Evolutionary conservation across 1,140 invertebrate genomes (phyloP), one percentile per base, ranked within the genome.

Genomic region (Papilio aristodemus): DNA sequence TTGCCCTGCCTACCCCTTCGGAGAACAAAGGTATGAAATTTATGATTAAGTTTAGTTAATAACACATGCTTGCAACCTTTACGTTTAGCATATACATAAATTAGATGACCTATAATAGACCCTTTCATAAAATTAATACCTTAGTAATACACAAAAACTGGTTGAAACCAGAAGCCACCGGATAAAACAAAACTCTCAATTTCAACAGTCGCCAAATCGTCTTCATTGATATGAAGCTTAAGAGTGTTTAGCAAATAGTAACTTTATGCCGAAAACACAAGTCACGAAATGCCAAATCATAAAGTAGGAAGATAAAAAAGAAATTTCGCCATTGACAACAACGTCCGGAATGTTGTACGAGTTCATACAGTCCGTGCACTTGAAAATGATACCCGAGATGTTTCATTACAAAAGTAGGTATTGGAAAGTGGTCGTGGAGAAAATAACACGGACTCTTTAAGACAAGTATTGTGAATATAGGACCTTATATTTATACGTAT

Each of bases 301-400:
- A 13, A 25, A 8, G 3, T 11, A 8, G 0, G 8, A 10, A 4
- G 0, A 54, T 10, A 54, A 54, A 54, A 54, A 54, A 54, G 46
- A 54, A 54, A 54, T 50, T 50, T 17, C 10, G 17, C 5, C 43
- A 50, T 54, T 22, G 46, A 54, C 19, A 54, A 39, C 10, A 39
- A 25, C 9, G 6, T 9, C 22, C 9, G 19, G 46, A 54, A 22
- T 54, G 9, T 54, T 13, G 38, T 11, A 13, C 13, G 38, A 39
- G 0, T 39, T 13, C 38, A 54, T 22, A 9, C 17, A 17, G 43
- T 8, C n/a, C 46, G 19, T 54, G 11, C 46, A 54, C 46, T 54
- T 54, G 46, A 22, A 50, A 19, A 22, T 19, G 6, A 32, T 32
- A 32, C 4, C 5, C 19, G 11, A 50, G 14, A 1, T 22, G 9